phyloP scores from a whole-genome alignment of 2,888 invertebrate genomes.

The Oxycera nigricornis region DNA sequence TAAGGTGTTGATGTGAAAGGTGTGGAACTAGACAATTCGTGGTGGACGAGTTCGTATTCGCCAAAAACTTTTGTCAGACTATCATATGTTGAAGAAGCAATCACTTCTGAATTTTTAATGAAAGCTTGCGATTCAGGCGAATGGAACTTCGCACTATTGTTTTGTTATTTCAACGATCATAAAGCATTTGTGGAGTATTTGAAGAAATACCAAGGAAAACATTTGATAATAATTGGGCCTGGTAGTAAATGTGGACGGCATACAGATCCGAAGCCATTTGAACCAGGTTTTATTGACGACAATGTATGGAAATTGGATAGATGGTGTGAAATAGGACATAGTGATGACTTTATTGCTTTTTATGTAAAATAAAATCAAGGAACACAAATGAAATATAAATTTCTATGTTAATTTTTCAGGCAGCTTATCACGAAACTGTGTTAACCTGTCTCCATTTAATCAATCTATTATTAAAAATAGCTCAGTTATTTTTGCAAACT shows the following conservation, averaged over 20 bases:
- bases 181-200: conserved; percentile 74
- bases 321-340: conserved; percentile 68
- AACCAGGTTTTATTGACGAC: conserved; percentile 63
- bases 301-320: conserved; percentile 66
- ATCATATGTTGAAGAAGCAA: conserved; percentile 63
- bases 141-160: conserved; percentile 67
- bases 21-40: conserved; percentile 77
- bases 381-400: background rate
- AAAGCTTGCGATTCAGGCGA: conserved; percentile 57
- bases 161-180: conserved; percentile 83
- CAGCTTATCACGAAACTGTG: no score
- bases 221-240: conserved; percentile 79
- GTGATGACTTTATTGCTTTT: conserved; percentile 71
- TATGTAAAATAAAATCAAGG: conserved; percentile 60
- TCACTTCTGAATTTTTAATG: conserved; percentile 60
- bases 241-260: conserved; percentile 66
- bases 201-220: conserved; percentile 68
- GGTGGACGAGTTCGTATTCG: conserved; percentile 82
- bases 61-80: conserved; percentile 74
- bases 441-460: no score
- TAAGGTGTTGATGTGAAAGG: conserved; percentile 64
- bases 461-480: no score
- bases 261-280: conserved; percentile 76
- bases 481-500: no score
- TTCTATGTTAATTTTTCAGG: no score